Evolutionary conservation across 2,113 vertebrate species (phyloP).

Genomic region (Rafetus swinhoei): DNA sequence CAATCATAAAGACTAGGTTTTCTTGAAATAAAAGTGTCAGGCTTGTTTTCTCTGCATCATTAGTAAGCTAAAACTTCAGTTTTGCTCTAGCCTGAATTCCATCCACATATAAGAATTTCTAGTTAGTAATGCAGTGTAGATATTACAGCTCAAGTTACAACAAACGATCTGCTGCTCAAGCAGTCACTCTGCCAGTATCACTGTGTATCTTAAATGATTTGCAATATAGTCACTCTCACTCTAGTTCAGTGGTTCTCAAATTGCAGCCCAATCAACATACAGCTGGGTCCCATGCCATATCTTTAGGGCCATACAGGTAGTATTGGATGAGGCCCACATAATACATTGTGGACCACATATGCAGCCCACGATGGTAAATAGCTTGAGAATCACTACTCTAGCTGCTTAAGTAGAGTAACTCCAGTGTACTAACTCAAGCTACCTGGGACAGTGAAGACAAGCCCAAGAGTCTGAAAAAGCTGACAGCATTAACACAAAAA

Average conservation of each 20-base stretch:
- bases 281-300: too few relatives aligned
- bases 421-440: constrained; percentile 36
- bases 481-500: constrained; percentile 31
- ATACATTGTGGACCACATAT: too few relatives aligned
- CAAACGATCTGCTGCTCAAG: background rate
- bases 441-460: constrained; percentile 27
- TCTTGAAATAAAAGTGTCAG: background rate
- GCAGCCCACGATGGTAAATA: too few relatives aligned
- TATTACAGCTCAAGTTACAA: background rate
- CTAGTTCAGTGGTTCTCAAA: too few relatives aligned
- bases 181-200: background rate
- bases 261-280: too few relatives aligned
- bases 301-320: too few relatives aligned
- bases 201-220: background rate
- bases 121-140: background rate
- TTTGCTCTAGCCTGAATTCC: background rate
- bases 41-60: background rate
- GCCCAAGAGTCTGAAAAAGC: constrained; percentile 37
- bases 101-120: fast-evolving
- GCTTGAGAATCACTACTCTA: background rate
- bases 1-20: background rate
- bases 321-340: too few relatives aligned
- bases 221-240: background rate
- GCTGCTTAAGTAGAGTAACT: constrained; percentile 39
- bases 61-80: background rate